Base-by-base conservation (phyloP, 2,113 vertebrate species). In the Upupa epops region DNA sequence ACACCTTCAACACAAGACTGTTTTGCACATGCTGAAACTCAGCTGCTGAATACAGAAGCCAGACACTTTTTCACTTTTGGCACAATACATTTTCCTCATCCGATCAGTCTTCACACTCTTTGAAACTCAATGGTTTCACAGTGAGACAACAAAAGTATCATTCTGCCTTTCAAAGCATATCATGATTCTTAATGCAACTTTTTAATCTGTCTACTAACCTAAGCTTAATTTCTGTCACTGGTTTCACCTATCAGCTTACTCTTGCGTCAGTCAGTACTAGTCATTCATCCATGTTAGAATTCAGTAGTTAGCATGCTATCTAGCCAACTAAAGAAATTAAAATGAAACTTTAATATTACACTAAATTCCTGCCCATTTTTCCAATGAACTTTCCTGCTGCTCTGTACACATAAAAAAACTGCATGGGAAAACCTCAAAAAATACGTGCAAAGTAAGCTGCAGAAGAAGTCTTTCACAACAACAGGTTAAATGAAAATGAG, bases 401-500 rank as follows among this genome's bases (percentile, higher is more conserved):
- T 80, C 63, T 85, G 42, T 15, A 52, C 18, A 78, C 15, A 17
- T 13, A 65, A 18, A 75, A 88, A 90, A 85, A 82, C 8, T 9
- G 28, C 11, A 54, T 1, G 16, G 19, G 8, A 80, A 89, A 71
- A n/a, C 9, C 20, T 0, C n/a, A 15, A 0, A 75, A 85, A 63
- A 59, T 3, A 36, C 1, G 2, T 34, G 31, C 9, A 36, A 86
- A 60, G 14, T 17, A 86, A 83, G 31, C 13, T 55, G 48, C 54
- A 83, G 45, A 59, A 79, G 66, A 86, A 34, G 58, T 80, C 55
- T 74, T 92, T 36, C n/a, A 90, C 36, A 78, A 82, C 8, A 88
- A 71, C 3, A 78, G 19, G 24, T 80, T 82, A 82, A 76, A 74
- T 69, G 21, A 79, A 72, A 75, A 17, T 4, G 6, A 95, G 37